phyloP scores from a whole-genome alignment of 2,888 invertebrate genomes.

The Tipula helvola region DNA sequence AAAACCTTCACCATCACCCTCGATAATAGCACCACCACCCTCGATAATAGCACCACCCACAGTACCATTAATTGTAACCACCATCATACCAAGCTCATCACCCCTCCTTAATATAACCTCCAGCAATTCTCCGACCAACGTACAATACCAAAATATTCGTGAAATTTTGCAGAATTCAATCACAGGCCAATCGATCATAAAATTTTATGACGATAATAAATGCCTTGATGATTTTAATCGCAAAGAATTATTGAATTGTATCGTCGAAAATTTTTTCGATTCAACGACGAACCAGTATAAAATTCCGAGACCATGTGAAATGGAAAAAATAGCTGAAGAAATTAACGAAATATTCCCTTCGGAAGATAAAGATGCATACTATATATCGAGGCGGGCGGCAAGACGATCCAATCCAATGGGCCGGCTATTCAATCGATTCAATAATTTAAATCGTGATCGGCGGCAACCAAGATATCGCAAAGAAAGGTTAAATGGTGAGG shows the following conservation, averaged over 20 bases:
- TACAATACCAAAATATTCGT: not conserved
- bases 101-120: not conserved
- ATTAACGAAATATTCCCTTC: not conserved
- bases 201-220: not conserved
- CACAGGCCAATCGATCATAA: not conserved
- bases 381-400: not conserved
- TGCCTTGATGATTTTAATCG: not conserved
- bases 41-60: not conserved
- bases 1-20: not conserved
- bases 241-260: not conserved
- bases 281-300: not conserved
- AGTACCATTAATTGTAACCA: not conserved
- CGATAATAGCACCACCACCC: no score
- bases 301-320: not conserved
- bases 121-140: not conserved
- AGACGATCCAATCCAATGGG: not conserved
- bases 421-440: not conserved
- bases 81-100: not conserved
- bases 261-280: not conserved
- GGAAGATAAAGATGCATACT: not conserved
- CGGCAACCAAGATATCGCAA: not conserved
- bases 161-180: not conserved
- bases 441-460: not conserved
- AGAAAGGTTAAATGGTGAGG: not conserved
- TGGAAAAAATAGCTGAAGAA: conserved; percentile 6